phyloP scores from a whole-genome alignment of 2,797 vertebrate species.

The Potorous gilbertii region DNA sequence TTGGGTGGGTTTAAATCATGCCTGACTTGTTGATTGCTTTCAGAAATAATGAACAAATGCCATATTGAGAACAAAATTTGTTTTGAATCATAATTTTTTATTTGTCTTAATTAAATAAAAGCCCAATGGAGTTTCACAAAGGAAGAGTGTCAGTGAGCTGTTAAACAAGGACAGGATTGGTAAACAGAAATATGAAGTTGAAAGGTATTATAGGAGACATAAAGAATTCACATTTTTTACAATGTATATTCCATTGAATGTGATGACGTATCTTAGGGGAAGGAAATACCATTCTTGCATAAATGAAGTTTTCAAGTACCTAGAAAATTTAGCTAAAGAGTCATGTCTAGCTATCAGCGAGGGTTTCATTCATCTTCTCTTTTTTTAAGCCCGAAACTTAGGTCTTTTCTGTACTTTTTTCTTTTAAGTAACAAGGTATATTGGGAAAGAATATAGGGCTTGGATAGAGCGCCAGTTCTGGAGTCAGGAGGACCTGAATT shows the following conservation, averaged over 20 bases:
- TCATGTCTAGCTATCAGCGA: fast-evolving
- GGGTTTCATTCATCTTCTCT: fast-evolving
- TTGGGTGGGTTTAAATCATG: not conserved
- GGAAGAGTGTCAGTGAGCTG: not conserved
- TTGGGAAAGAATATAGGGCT: not conserved
- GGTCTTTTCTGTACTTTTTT: not conserved
- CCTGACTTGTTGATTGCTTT: not conserved
- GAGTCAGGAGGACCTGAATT: no score
- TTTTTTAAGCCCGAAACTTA: not conserved
- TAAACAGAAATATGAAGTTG: not conserved
- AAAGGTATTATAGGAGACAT: not conserved
- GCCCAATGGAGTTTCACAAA: not conserved
- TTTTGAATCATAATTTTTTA: not conserved
- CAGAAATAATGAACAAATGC: not conserved
- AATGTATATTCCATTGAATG: not conserved
- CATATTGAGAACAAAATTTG: not conserved
- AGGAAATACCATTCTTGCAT: not conserved
- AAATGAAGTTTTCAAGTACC: not conserved
- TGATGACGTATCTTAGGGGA: not conserved
- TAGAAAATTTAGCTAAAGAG: not conserved
- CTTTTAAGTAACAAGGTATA: not conserved
- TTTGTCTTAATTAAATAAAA: not conserved
- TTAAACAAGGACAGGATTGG: not conserved
- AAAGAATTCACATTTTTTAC: not conserved
- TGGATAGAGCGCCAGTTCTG: no score